A percentile compares a stretch with the other conserved stretches of the same genome.
Conservation (phyloP, 2,888 invertebrate genomes). For the Andrena dorsata region DNA sequence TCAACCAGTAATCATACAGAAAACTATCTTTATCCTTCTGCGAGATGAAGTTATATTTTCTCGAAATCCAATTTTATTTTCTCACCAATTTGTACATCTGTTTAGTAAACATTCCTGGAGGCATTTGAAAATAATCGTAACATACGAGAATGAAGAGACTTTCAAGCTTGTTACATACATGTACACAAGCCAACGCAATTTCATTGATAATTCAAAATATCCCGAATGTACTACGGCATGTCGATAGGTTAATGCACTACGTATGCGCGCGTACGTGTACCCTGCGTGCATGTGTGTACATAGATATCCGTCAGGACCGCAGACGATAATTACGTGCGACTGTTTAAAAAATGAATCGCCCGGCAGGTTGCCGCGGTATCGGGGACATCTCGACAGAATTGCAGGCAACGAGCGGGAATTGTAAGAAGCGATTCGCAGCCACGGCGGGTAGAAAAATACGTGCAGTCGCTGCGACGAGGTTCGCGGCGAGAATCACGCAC, state of each 20-base stretch:
- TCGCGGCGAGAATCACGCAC: background rate
- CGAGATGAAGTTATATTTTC: slow-evolving; percentile 1
- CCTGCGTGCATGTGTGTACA: slow-evolving; percentile 16
- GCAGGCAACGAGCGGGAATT: background rate
- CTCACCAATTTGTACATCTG: background rate
- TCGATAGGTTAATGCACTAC: slow-evolving; percentile 53
- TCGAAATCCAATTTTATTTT: background rate
- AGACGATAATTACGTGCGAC: slow-evolving; percentile 20
- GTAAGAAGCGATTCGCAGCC: background rate
- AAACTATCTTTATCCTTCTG: background rate
- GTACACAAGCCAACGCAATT: background rate
- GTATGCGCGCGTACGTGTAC: slow-evolving; percentile 2
- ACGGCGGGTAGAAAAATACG: slow-evolving; percentile 20
- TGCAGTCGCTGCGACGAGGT: background rate
- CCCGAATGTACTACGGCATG: slow-evolving; percentile 15
- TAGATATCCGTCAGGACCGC: slow-evolving; percentile 19
- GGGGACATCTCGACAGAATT: background rate
- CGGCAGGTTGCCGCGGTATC: background rate
- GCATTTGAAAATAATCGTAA: background rate
- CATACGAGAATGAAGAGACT: background rate
- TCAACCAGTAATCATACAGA: too few species aligned
- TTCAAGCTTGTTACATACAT: background rate
- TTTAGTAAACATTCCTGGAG: background rate
- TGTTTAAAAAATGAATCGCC: background rate
- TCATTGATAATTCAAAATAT: slow-evolving; percentile 8